A percentile compares a stretch with the other conserved stretches of the same genome.
Conservation (phyloP, 2,113 vertebrate species). For the Oreochromis aureus region DNA sequence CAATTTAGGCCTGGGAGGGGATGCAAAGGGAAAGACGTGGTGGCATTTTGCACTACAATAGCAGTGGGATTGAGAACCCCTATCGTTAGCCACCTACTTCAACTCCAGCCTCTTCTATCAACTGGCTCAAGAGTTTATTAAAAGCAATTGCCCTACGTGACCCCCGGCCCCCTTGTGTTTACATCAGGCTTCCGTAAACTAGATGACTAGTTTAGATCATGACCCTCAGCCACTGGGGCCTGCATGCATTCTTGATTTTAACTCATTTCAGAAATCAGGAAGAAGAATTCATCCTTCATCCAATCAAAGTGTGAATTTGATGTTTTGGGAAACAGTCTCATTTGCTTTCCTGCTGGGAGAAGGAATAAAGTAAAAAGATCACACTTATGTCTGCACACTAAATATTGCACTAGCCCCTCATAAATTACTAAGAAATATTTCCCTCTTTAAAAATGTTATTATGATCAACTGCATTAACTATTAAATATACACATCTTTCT, state of each 20-base stretch:
- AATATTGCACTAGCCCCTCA: background rate
- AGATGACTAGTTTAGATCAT: constrained; percentile 65
- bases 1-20: constrained; percentile 70
- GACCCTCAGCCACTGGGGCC: background rate
- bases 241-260: background rate
- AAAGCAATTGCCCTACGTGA: constrained; percentile 73
- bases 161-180: constrained; percentile 63
- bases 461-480: background rate
- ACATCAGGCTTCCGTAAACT: constrained; percentile 73
- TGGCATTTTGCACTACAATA: constrained; percentile 83
- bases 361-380: background rate
- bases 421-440: background rate
- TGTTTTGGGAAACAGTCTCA: background rate
- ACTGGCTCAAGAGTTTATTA: constrained; percentile 84
- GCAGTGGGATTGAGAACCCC: constrained; percentile 75
- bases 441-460: background rate
- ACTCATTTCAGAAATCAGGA: background rate
- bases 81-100: constrained; percentile 81
- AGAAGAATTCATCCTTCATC: background rate
- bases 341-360: background rate
- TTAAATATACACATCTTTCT: background rate
- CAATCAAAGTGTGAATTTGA: background rate
- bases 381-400: background rate
- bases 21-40: constrained; percentile 72
- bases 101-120: constrained; percentile 77